Conservation (phyloP, 2,113 vertebrate genomes). For the Glaucomys volans region DNA sequence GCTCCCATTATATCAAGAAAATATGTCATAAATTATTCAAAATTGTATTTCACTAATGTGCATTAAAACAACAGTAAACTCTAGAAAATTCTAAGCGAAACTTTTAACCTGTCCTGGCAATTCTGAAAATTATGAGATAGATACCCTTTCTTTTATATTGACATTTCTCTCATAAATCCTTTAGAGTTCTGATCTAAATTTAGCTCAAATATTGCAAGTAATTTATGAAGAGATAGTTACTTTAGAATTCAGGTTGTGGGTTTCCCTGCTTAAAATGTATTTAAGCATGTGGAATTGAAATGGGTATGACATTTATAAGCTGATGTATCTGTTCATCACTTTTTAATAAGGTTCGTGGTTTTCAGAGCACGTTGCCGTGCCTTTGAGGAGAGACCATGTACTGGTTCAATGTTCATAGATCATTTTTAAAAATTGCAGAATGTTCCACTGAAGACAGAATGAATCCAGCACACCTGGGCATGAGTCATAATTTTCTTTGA, state of each 20-base stretch:
- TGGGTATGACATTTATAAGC: constrained; percentile 18
- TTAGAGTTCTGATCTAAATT: constrained; percentile 27
- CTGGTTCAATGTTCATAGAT: neutral
- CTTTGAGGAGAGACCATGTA: neutral
- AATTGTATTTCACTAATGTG: neutral
- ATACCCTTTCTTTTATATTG: neutral
- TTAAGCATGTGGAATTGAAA: neutral
- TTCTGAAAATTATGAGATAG: constrained; percentile 32
- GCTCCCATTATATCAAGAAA: neutral
- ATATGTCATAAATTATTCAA: neutral
- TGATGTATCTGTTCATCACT: constrained; percentile 10
- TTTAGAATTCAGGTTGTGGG: constrained; percentile 33
- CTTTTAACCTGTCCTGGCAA: neutral
- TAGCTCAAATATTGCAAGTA: neutral
- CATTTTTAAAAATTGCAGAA: neutral
- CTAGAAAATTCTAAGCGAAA: neutral
- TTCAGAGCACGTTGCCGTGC: neutral
- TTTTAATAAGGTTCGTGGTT: constrained; percentile 49
- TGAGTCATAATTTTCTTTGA: constrained; percentile 37
- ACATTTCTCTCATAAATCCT: neutral
- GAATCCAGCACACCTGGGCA: constrained; percentile 17
- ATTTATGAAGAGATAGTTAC: constrained; percentile 12
- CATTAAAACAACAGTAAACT: neutral
- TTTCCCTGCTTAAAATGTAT: constrained; percentile 1
- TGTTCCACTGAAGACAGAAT: neutral